Conservation (phyloP, 2,113 vertebrate species). For the Perca fluviatilis region DNA sequence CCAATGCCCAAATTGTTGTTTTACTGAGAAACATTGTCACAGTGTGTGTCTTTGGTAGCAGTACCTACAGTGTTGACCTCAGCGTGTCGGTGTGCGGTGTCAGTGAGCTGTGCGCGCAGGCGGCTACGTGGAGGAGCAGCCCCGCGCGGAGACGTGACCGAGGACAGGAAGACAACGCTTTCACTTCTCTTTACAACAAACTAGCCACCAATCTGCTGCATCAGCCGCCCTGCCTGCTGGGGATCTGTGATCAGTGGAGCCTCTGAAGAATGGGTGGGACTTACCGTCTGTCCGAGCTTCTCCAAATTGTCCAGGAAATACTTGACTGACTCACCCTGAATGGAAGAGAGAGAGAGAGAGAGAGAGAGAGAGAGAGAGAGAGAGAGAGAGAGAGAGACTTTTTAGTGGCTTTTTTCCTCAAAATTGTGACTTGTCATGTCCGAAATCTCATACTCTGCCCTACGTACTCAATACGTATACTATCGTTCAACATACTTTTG, state of each 20-base stretch:
- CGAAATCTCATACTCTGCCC: too few species aligned
- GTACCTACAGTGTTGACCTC: too few species aligned
- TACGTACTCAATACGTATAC: too few species aligned
- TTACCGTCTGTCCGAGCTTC: constrained; percentile 94
- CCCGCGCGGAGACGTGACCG: neutral
- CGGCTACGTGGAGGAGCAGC: neutral
- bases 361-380: constrained; percentile 41
- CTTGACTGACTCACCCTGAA: constrained; percentile 96
- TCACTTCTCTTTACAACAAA: constrained; percentile 58
- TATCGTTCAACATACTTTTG: too few species aligned
- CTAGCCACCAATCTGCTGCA: constrained; percentile 1
- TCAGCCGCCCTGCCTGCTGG: neutral
- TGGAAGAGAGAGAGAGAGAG: constrained; percentile 42
- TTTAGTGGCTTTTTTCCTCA: neutral
- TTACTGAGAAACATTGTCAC: neutral
- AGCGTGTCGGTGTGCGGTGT: too few species aligned
- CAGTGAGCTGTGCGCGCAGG: neutral
- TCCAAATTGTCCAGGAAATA: constrained; percentile 99
- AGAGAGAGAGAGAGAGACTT: constrained; percentile 11
- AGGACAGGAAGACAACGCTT: constrained; percentile 50
- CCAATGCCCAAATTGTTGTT: neutral
- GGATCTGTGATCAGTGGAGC: neutral
- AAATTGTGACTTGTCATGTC: neutral
- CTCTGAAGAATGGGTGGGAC: constrained; percentile 61
- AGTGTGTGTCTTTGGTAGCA: too few species aligned